These are phyloP conservation scores for Aporophyla lueneburgensis DNA, from an alignment of 2,888 invertebrate genomes.

Conservation along the genomic window DNA sequence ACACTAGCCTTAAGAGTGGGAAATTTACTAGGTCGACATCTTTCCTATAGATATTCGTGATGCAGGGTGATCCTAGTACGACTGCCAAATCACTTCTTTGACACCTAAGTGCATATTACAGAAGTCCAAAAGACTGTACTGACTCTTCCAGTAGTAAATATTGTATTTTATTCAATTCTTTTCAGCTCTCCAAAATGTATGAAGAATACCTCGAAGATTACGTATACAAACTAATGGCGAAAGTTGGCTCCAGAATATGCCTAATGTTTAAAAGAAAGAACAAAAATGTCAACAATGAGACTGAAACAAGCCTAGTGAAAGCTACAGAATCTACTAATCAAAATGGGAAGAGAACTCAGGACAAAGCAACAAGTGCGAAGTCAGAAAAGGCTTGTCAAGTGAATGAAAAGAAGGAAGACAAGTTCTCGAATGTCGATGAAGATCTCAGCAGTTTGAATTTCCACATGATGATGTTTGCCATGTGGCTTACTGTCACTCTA, in stretches of 20 bases:
- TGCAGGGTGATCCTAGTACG: background rate
- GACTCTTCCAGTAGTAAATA: background rate
- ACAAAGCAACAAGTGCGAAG: conserved; percentile 16
- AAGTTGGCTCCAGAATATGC: conserved; percentile 80
- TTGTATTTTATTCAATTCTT: conserved; percentile 43
- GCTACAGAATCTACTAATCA: conserved; percentile 30
- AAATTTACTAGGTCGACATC: background rate
- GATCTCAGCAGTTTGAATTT: conserved; percentile 92
- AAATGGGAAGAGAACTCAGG: conserved; percentile 18
- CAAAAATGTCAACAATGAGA: conserved; percentile 48
- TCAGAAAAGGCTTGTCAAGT: conserved; percentile 39
- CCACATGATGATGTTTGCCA: conserved; percentile 93
- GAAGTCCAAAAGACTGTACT: no score
- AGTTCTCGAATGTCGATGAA: conserved; percentile 70
- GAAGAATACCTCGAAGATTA: conserved; percentile 94
- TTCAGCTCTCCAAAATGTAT: conserved; percentile 93
- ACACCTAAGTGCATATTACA: background rate
- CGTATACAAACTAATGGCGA: conserved; percentile 87
- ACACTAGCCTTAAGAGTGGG: background rate
- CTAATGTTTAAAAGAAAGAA: conserved; percentile 71
- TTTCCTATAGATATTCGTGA: background rate
- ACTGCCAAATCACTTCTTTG: background rate
- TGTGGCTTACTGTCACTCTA: conserved; percentile 92
- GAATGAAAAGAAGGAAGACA: conserved; percentile 41
- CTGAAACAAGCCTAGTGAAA: conserved; percentile 60